Evolutionary conservation across 2,888 invertebrate species (phyloP).

Genomic region (Morpho helenor): DNA sequence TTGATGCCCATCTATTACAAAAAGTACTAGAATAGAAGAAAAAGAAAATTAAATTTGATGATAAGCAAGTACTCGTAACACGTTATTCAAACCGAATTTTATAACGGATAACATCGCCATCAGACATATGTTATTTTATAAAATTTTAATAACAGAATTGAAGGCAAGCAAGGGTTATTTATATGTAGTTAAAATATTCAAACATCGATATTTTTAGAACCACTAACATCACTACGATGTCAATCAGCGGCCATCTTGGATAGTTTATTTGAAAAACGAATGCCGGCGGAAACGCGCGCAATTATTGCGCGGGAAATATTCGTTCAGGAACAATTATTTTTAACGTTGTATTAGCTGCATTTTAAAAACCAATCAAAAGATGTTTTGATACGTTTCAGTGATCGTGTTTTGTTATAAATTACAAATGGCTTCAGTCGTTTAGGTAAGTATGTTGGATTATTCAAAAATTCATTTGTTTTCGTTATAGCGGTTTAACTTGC

Average conservation of each 20-base stretch:
- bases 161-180: background rate
- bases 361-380: background rate
- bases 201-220: slow-evolving; percentile 20
- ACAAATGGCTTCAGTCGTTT: slow-evolving; percentile 1
- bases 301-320: slow-evolving; percentile 35
- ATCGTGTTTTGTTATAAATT: background rate
- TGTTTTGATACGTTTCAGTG: slow-evolving; percentile 5
- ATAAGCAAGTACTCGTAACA: too few species aligned
- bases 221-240: slow-evolving; percentile 37
- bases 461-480: slow-evolving; percentile 4
- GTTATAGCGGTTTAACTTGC: background rate
- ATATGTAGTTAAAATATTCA: slow-evolving; percentile 1
- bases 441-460: slow-evolving; percentile 5
- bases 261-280: slow-evolving; percentile 71
- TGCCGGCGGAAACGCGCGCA: slow-evolving; percentile 58
- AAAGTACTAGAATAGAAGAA: too few species aligned
- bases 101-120: too few species aligned
- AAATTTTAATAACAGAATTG: background rate
- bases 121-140: too few species aligned
- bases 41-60: too few species aligned
- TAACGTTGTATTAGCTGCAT: background rate
- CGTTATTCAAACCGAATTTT: too few species aligned
- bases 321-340: slow-evolving; percentile 11
- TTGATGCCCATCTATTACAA: too few species aligned
- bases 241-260: slow-evolving; percentile 60